phyloP scores from a whole-genome alignment of 2,113 vertebrate genomes.

The Rattus norvegicus region GRCr8 NC_086029.1:80820001-80820500 shows the following conservation, averaged over 20 bases:
- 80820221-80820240: too few relatives aligned
- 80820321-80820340: background rate
- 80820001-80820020: slow-evolving; percentile 1
- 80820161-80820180: too few relatives aligned
- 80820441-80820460: slow-evolving; percentile 29
- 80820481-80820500: background rate
- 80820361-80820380: background rate
- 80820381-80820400: slow-evolving; percentile 20
- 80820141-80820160: background rate
- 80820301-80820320: too few relatives aligned
- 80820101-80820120: background rate
- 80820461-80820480: background rate
- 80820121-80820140: background rate
- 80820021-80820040: background rate
- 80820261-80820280: too few relatives aligned
- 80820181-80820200: too few relatives aligned
- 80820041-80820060: slow-evolving; percentile 43
- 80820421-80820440: background rate
- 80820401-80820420: slow-evolving; percentile 49
- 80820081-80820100: background rate
- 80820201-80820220: too few relatives aligned
- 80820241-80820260: too few relatives aligned
- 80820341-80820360: background rate
- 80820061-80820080: background rate
- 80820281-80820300: too few relatives aligned